Conservation (phyloP, 1,140 invertebrate genomes). For the Caenorhabditis remanei region DNA sequence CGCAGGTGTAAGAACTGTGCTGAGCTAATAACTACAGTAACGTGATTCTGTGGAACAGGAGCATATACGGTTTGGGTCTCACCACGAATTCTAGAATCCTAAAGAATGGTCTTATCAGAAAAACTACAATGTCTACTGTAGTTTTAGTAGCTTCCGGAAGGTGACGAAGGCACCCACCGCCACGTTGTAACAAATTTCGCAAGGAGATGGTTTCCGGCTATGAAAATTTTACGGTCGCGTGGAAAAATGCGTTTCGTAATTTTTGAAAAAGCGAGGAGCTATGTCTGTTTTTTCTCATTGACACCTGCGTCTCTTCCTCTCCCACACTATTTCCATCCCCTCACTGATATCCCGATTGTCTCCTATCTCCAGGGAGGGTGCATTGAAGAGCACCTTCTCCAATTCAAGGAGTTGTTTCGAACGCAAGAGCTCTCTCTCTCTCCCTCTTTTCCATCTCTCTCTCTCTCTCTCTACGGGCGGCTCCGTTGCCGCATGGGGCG, state of each 20-base stretch:
- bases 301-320: background rate
- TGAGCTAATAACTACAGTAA: no score
- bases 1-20: no score
- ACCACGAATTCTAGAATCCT: no score
- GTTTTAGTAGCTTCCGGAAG: no score
- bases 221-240: background rate
- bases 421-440: slow-evolving; percentile 3
- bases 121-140: no score
- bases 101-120: no score
- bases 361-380: slow-evolving; percentile 7
- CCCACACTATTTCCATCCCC: background rate
- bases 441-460: background rate
- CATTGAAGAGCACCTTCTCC: background rate
- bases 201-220: background rate
- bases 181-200: slow-evolving; percentile 20
- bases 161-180: no score
- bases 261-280: background rate
- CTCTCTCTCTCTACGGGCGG: background rate
- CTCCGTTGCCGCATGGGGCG: slow-evolving; percentile 1
- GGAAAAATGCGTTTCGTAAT: background rate
- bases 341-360: background rate
- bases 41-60: no score
- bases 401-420: slow-evolving; percentile 49
- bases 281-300: background rate
- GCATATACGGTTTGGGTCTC: no score